Conservation (phyloP, 1,140 invertebrate species). For the Myzus persicae region DNA sequence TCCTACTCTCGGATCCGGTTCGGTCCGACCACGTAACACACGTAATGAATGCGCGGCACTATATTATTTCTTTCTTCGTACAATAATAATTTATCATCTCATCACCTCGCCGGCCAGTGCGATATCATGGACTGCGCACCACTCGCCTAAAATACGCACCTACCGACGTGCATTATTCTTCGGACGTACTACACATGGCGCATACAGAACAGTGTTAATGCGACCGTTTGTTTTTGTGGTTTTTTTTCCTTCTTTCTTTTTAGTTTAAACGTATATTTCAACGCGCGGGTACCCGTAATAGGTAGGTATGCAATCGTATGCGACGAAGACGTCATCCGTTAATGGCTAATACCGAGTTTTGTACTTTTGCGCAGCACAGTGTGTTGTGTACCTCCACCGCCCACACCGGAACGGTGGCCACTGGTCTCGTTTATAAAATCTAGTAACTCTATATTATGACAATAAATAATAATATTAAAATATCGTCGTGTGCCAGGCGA, state of each 20-base stretch:
- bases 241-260: background rate
- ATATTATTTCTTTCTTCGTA: background rate
- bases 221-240: conserved; percentile 24
- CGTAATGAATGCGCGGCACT: background rate
- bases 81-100: background rate
- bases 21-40: background rate
- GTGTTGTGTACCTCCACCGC: background rate
- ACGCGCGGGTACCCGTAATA: too few species aligned
- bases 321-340: background rate
- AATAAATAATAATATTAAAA: background rate
- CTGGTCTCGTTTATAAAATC: background rate
- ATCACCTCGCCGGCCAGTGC: too few species aligned
- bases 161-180: background rate
- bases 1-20: background rate
- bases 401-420: background rate
- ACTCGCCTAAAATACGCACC: background rate
- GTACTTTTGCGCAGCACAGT: background rate
- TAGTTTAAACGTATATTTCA: background rate
- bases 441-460: background rate
- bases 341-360: background rate
- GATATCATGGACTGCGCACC: background rate
- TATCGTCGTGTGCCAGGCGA: background rate
- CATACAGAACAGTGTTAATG: background rate
- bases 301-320: too few species aligned
- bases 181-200: background rate